These are phyloP conservation scores for Austrofundulus limnaeus DNA, from an alignment of 2,113 vertebrate genomes.

Conservation along the genomic window DNA sequence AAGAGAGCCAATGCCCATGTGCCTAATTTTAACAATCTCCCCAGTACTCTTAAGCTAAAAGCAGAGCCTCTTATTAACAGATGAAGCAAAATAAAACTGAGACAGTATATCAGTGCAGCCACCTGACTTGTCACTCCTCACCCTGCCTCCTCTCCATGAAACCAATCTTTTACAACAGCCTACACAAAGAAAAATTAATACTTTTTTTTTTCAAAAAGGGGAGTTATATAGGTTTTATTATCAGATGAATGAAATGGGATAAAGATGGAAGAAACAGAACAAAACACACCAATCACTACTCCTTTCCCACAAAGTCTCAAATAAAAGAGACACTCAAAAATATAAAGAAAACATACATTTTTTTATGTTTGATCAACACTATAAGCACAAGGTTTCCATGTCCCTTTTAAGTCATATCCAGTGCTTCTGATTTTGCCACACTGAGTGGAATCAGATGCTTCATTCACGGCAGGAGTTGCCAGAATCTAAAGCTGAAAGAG, in stretches of 20 bases:
- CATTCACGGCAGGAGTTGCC: constrained; percentile 38
- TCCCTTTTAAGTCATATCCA: constrained; percentile 11
- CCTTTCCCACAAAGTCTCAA: not conserved
- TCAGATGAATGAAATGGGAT: constrained; percentile 45
- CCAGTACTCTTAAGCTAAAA: constrained; percentile 67
- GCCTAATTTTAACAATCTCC: constrained; percentile 57
- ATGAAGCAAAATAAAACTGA: constrained; percentile 70
- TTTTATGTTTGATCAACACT: not conserved
- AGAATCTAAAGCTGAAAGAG: constrained; percentile 50
- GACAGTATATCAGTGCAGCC: constrained; percentile 67
- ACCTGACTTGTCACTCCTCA: constrained; percentile 60
- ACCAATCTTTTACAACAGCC: constrained; percentile 44
- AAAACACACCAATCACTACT: not conserved
- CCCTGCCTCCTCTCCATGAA: constrained; percentile 47
- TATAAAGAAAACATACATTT: not conserved
- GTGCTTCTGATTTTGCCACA: not conserved
- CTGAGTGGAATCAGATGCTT: constrained; percentile 25
- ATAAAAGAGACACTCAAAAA: not conserved
- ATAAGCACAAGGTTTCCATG: constrained; percentile 13
- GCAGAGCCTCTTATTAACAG: constrained; percentile 63
- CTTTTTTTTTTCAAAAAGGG: not conserved
- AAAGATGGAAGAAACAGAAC: constrained; percentile 42
- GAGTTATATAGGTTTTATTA: not conserved
- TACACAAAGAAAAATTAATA: constrained; percentile 57
- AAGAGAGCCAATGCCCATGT: constrained; percentile 49